phyloP scores from a whole-genome alignment of 2,888 invertebrate species.

The Pyralis farinalis region DNA sequence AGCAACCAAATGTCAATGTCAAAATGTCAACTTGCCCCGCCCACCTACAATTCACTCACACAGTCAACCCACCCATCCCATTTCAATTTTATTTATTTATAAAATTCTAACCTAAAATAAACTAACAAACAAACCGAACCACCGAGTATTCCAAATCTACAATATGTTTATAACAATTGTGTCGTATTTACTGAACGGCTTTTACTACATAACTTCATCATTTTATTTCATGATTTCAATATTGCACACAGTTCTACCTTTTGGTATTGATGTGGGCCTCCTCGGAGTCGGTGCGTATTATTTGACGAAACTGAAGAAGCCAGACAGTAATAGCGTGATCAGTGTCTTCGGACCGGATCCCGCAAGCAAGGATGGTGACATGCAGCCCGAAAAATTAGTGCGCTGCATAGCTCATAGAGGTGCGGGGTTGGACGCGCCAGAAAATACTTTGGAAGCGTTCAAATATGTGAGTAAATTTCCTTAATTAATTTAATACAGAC shows the following conservation, averaged over 20 bases:
- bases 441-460: slow-evolving; percentile 89
- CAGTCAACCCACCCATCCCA: slow-evolving; percentile 32
- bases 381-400: slow-evolving; percentile 68
- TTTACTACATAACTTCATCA: slow-evolving; percentile 41
- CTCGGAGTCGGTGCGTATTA: slow-evolving; percentile 56
- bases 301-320: slow-evolving; percentile 53
- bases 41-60: slow-evolving; percentile 21
- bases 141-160: slow-evolving; percentile 29
- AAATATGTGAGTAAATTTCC: slow-evolving; percentile 82
- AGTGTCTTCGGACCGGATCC: slow-evolving; percentile 80
- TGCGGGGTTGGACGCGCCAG: slow-evolving; percentile 88
- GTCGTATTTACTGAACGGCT: slow-evolving; percentile 38
- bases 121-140: slow-evolving; percentile 45
- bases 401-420: slow-evolving; percentile 88
- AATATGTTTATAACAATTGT: slow-evolving; percentile 56
- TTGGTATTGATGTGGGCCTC: slow-evolving; percentile 60
- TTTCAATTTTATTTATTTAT: slow-evolving; percentile 49
- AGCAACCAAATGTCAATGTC: neutral
- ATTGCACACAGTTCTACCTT: slow-evolving; percentile 61
- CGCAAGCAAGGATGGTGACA: slow-evolving; percentile 57
- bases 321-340: slow-evolving; percentile 52
- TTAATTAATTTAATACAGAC: too few species aligned
- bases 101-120: slow-evolving; percentile 41
- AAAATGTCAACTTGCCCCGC: slow-evolving; percentile 40
- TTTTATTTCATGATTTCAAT: slow-evolving; percentile 44